phyloP scores from a whole-genome alignment of 2,113 vertebrate genomes.

The Sprattus sprattus region DNA sequence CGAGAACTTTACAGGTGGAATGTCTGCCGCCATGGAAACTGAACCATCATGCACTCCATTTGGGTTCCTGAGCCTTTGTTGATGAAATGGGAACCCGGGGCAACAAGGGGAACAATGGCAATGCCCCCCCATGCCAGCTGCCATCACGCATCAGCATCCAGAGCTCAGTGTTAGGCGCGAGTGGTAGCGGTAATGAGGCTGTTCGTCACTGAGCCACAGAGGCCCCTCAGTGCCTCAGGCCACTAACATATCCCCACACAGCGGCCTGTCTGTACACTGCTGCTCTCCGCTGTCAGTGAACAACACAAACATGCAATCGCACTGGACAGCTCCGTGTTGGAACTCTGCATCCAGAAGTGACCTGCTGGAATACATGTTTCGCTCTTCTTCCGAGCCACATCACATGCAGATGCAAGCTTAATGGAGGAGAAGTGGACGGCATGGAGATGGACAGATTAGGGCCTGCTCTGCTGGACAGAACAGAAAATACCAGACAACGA shows the following conservation, averaged over 20 bases:
- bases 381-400: neutral
- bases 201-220: neutral
- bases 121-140: neutral
- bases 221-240: neutral
- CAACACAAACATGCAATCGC: neutral
- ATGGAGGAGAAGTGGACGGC: neutral
- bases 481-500: neutral
- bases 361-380: neutral
- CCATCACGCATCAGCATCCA: neutral
- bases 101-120: neutral
- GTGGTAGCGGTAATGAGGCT: neutral
- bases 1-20: neutral
- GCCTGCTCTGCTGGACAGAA: neutral
- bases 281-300: neutral
- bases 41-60: neutral
- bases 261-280: neutral
- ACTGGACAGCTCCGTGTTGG: neutral
- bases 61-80: neutral
- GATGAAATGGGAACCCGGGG: neutral
- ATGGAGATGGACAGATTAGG: neutral
- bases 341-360: neutral
- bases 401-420: neutral
- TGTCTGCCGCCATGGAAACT: constrained; percentile 11
- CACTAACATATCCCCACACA: constrained; percentile 3
- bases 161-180: neutral